Evolutionary conservation across 1,140 invertebrate genomes (phyloP).

Genomic region (Lordiphosa stackelbergi): DNA sequence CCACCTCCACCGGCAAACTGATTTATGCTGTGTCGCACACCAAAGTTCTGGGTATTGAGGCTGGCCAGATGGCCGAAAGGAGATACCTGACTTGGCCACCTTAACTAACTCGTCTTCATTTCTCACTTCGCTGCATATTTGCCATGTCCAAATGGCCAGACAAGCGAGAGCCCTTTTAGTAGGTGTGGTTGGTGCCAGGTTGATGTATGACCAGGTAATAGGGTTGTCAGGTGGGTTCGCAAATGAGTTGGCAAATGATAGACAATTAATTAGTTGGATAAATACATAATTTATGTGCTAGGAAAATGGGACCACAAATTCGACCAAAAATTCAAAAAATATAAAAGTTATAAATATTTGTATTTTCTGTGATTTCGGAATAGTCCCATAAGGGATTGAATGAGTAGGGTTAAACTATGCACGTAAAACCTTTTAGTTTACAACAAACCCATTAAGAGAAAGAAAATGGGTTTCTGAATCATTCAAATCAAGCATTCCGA

Average conservation of each 20-base stretch:
- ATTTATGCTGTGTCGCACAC: constrained; percentile 55
- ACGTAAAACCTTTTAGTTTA: too few species aligned
- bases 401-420: too few species aligned
- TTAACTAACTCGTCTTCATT: constrained; percentile 75
- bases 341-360: not conserved
- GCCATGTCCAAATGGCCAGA: constrained; percentile 63
- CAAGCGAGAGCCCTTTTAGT: not conserved
- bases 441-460: too few species aligned
- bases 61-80: constrained; percentile 44
- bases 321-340: not conserved
- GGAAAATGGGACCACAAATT: not conserved
- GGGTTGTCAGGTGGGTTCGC: constrained; percentile 36
- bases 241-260: constrained; percentile 10
- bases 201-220: constrained; percentile 28
- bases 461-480: too few species aligned
- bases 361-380: too few species aligned
- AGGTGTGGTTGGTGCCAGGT: constrained; percentile 25
- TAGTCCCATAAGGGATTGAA: too few species aligned
- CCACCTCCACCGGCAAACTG: constrained; percentile 32
- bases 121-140: constrained; percentile 71
- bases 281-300: not conserved
- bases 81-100: constrained; percentile 35
- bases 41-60: constrained; percentile 14
- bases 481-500: too few species aligned
- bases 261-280: constrained; percentile 2